Evolutionary conservation across 2,888 invertebrate genomes (phyloP).

Genomic region (Pyrocoelia pectoralis): DNA sequence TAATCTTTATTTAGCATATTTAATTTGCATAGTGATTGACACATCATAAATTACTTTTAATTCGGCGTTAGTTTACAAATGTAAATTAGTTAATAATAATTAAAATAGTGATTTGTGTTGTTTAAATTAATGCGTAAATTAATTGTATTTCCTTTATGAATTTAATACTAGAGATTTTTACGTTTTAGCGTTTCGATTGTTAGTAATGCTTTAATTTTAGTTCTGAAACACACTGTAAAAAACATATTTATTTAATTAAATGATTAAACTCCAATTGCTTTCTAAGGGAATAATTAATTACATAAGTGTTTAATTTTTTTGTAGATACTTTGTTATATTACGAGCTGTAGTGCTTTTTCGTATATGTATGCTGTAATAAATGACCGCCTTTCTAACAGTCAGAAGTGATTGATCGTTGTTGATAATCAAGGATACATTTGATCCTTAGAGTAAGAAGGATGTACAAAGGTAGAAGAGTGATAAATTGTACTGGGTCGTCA

Average conservation of each 20-base stretch:
- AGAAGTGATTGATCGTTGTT: constrained; percentile 61
- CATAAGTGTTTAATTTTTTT: constrained; percentile 22
- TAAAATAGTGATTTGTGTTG: constrained; percentile 1
- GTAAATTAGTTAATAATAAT: constrained; percentile 2
- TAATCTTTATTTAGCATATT: neutral
- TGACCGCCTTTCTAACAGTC: constrained; percentile 61
- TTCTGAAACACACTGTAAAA: neutral
- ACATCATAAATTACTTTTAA: neutral
- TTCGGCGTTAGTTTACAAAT: neutral
- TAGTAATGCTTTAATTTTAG: neutral
- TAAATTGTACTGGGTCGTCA: constrained; percentile 60
- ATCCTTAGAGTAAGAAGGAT: constrained; percentile 55
- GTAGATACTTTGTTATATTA: neutral
- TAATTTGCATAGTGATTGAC: constrained; percentile 5
- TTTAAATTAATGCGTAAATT: constrained; percentile 9
- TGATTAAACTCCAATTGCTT: neutral
- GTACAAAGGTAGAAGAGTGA: constrained; percentile 58
- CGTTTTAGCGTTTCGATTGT: neutral
- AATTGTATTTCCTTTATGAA: neutral
- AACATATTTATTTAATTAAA: no score
- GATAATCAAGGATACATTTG: constrained; percentile 61
- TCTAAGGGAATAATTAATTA: constrained; percentile 20
- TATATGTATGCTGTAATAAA: constrained; percentile 58
- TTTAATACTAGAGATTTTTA: neutral
- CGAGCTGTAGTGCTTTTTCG: constrained; percentile 43